A percentile compares a stretch with the other conserved stretches of the same genome.
Conservation (phyloP, 2,113 vertebrate species). For the Dendropsophus ebraccatus region DNA sequence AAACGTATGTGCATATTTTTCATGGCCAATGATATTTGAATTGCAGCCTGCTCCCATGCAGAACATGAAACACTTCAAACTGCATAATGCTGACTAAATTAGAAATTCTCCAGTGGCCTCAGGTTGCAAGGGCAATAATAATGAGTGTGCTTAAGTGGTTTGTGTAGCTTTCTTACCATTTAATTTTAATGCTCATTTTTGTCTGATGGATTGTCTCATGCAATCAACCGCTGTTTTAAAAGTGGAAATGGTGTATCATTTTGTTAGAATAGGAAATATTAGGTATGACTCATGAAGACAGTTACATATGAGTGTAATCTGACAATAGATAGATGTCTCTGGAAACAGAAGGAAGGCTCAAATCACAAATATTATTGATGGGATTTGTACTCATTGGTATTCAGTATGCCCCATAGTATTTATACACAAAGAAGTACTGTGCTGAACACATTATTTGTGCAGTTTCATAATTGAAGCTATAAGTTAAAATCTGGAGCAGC, state of each 20-base stretch:
- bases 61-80: slow-evolving; percentile 95
- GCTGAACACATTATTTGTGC: background rate
- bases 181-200: slow-evolving; percentile 69
- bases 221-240: slow-evolving; percentile 60
- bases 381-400: background rate
- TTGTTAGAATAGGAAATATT: slow-evolving; percentile 60
- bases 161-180: slow-evolving; percentile 70
- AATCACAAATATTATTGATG: background rate
- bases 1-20: slow-evolving; percentile 99
- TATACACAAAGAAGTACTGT: background rate
- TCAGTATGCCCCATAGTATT: background rate
- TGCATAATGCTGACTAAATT: slow-evolving; percentile 96
- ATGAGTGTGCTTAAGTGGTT: slow-evolving; percentile 89
- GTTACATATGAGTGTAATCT: slow-evolving; percentile 60
- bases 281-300: slow-evolving; percentile 62
- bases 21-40: slow-evolving; percentile 94
- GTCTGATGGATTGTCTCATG: slow-evolving; percentile 65
- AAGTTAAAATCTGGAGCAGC: background rate
- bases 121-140: slow-evolving; percentile 89
- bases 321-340: slow-evolving; percentile 33
- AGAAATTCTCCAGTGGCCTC: slow-evolving; percentile 88
- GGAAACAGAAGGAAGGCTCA: slow-evolving; percentile 8
- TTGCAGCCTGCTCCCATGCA: slow-evolving; percentile 85
- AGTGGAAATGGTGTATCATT: slow-evolving; percentile 61
- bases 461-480: background rate